These are phyloP conservation scores for Scatophagus argus DNA, from an alignment of 2,113 vertebrate genomes.

Conservation along the genomic window DNA sequence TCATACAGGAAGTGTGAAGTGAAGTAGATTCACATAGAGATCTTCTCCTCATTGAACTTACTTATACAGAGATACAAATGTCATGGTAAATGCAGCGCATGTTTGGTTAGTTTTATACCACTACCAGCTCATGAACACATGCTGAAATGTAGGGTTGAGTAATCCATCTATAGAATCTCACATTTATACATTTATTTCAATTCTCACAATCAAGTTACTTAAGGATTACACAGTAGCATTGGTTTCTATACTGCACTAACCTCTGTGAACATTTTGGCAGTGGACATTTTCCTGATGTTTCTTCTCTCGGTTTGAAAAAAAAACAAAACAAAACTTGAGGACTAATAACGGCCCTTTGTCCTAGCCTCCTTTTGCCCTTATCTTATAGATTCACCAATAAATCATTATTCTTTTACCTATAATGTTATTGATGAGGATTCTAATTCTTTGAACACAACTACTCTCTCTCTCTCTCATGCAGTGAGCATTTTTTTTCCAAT, in stretches of 20 bases:
- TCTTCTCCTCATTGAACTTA: not conserved
- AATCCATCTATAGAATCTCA: too few species aligned
- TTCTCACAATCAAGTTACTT: not conserved
- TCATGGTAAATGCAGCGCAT: not conserved
- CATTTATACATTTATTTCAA: too few species aligned
- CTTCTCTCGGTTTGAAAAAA: constrained; percentile 3
- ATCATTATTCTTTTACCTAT: constrained; percentile 21
- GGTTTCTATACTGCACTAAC: not conserved
- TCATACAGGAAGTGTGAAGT: not conserved
- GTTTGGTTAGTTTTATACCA: too few species aligned
- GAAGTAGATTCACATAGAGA: not conserved
- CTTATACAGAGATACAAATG: not conserved
- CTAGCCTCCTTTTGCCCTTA: not conserved
- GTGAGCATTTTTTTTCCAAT: constrained; percentile 59
- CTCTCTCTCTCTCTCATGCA: not conserved
- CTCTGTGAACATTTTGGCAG: not conserved
- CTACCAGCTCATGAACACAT: not conserved
- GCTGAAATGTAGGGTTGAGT: not conserved
- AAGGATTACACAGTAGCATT: not conserved
- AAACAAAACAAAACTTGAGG: not conserved
- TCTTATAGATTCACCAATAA: not conserved
- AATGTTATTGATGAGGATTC: constrained; percentile 18
- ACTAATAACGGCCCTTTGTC: not conserved
- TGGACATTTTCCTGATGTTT: not conserved
- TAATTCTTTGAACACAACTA: constrained; percentile 11